Evolutionary conservation across 2,888 invertebrate genomes (phyloP), one percentile per base, ranked within the genome.

Genomic region (Andrena dorsata): DNA sequence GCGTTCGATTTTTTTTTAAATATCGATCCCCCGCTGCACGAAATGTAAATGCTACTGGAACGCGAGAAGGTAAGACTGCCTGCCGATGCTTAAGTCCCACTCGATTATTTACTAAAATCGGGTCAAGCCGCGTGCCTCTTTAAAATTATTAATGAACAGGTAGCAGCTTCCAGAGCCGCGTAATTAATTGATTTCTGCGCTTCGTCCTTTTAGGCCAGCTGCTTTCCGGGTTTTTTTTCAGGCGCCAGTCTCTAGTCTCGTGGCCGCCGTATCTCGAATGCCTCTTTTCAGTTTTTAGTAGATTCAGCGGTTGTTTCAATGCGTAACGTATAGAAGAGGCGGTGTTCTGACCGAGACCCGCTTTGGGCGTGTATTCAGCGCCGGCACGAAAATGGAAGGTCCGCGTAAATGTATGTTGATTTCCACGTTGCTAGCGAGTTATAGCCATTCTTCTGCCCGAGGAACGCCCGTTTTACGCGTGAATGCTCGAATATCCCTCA

Each of bases 151-250:
- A 58, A 26, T 26, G 28, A 26, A 58, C 26, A 26, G 58, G 58
- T 28, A 58, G 16, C 58, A 26, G 28, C 26, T 26, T 58, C 13
- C 56, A 13, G 26, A 26, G 26, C 28, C 26, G 28, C 16, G 26
- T 58, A 58, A 58, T 58, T 58, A 58, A 58, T 58, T 58, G 28
- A 58, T 16, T 58, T 28, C 58, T 5, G 26, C 8, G 28, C 26
- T 6, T 28, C 10, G 26, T 58, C 58, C 58, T 28, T 58, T 28
- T 28, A 16, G 6, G 28, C 28, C 58, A 58, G 28, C 26, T 28
- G 28, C 13, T 58, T 58, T 58, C 6, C 28, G 0, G 6, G 16
- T 6, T 28, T 7, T 28, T 6, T 28, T 7, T 28, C 58, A 2
- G 6, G 28, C 13, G 16, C 7, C 58, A 6, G 58, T 28, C 26